Conservation (phyloP, 2,888 invertebrate genomes). For the Volucella zonaria region DNA sequence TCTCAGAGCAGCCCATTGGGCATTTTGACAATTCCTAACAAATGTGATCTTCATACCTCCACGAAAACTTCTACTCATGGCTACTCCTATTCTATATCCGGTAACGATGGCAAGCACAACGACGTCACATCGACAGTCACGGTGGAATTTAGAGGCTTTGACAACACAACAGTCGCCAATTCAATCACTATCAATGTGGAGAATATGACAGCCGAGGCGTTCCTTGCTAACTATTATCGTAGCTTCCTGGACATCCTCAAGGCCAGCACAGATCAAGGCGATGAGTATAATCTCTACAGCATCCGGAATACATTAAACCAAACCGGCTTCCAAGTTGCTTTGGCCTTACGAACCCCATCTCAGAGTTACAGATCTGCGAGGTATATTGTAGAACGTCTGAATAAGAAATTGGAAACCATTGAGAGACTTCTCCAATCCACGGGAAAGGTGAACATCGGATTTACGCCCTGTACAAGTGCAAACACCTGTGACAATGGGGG, state of each 20-base stretch:
- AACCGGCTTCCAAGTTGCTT: constrained; percentile 87
- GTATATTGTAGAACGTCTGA: constrained; percentile 86
- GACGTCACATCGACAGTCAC: constrained; percentile 94
- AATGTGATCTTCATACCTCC: constrained; percentile 91
- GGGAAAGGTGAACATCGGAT: constrained; percentile 87
- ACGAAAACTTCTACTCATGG: constrained; percentile 87
- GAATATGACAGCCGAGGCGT: constrained; percentile 89
- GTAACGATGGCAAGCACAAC: constrained; percentile 94
- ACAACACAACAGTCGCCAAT: constrained; percentile 91
- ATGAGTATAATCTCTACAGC: constrained; percentile 88
- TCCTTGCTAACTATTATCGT: constrained; percentile 90
- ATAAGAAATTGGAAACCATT: constrained; percentile 86
- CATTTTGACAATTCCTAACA: constrained; percentile 88
- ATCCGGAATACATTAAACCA: constrained; percentile 84
- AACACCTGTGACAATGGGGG: constrained; percentile 91
- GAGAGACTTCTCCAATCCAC: constrained; percentile 85
- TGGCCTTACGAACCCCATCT: constrained; percentile 86
- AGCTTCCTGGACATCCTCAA: constrained; percentile 89
- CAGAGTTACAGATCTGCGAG: constrained; percentile 86
- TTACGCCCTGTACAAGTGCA: constrained; percentile 88
- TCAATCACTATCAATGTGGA: constrained; percentile 90
- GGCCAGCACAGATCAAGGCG: constrained; percentile 86
- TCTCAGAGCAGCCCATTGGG: constrained; percentile 84
- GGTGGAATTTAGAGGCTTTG: constrained; percentile 91
- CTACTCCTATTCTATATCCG: constrained; percentile 90